A percentile compares a stretch with the other conserved stretches of the same genome.
Conservation (phyloP, 2,888 invertebrate genomes). For the Mesochorus sp. region DNA sequence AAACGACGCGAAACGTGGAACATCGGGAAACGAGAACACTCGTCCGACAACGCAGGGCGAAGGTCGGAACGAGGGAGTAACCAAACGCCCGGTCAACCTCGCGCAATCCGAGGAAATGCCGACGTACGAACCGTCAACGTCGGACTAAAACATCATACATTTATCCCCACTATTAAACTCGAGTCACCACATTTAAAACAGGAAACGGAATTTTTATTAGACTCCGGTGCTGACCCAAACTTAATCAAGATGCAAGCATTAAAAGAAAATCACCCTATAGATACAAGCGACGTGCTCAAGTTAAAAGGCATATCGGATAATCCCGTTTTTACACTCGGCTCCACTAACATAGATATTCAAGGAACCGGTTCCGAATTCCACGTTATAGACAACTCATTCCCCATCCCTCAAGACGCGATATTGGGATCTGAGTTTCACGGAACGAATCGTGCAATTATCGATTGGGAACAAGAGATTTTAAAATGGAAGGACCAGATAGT, state of each 20-base stretch:
- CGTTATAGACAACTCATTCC: neutral
- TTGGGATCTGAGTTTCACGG: slow-evolving; percentile 4
- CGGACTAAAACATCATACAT: neutral
- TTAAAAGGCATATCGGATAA: neutral
- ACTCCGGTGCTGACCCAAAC: slow-evolving; percentile 22
- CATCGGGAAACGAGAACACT: slow-evolving; percentile 11
- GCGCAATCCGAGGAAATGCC: neutral
- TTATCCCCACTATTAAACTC: neutral
- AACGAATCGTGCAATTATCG: neutral
- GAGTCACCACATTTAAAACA: neutral
- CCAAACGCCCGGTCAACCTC: slow-evolving; percentile 5
- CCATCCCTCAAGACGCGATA: neutral
- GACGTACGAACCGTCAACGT: slow-evolving; percentile 10
- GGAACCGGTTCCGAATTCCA: neutral
- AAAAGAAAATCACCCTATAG: neutral
- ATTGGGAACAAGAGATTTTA: neutral
- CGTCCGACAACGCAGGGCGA: slow-evolving; percentile 5
- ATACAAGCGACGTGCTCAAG: neutral
- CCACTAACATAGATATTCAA: neutral
- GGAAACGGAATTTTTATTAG: neutral
- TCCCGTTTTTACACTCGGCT: neutral
- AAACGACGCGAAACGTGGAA: slow-evolving; percentile 2
- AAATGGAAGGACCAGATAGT: neutral
- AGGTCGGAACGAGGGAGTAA: neutral
- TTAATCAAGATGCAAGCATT: neutral